Base-by-base conservation (phyloP, 2,797 vertebrate species). In the Trematomus bernacchii region DNA sequence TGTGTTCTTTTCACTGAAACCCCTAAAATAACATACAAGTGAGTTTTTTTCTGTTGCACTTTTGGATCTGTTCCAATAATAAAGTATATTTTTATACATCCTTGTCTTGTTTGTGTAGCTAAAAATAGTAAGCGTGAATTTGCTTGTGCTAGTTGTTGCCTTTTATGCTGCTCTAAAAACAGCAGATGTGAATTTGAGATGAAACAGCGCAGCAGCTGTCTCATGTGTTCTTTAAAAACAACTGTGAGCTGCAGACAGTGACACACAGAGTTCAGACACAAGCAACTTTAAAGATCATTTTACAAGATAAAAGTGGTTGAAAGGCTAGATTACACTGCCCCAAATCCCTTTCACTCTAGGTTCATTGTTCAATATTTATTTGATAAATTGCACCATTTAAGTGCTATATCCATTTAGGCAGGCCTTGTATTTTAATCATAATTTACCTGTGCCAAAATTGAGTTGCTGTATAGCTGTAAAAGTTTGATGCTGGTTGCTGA, bases 41-140 rank as follows among this genome's bases (percentile, higher is more conserved):
- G 76, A 84, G 66, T 77, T 76, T 52, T 85, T 86, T 78, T 90
- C 76, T 87, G 62, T 83, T 89, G 91, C 92, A 93, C 91, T 87
- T 79, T 89, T 86, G 50, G 68, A 62, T 67, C 50, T 85, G 84
- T 90, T 87, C 61, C 85, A 91, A 89, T 92, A 92, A 93, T 59
- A 87, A 86, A 82, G 63, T 92, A 73, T 93, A 90, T 93, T 91
- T 93, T 90, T 91, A 88, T 91, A 91, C 43, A 89, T 62, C 33
- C 33, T 37, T 0, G 7, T 57, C 30, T 67, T 15, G 47, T 51
- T 79, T 27, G 30, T 59, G 43, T 4, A 44, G 51, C 50, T 55
- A 27, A 63, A 60, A 67, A 69, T 66, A 68, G 66, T 58, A 68
- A 33, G n/a, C 13, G 2, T 19, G 7, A 51, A 48, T 61, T 47